These are phyloP conservation scores for Dendropsophus ebraccatus DNA, from an alignment of 2,113 vertebrate genomes.

Conservation along the genomic window DNA sequence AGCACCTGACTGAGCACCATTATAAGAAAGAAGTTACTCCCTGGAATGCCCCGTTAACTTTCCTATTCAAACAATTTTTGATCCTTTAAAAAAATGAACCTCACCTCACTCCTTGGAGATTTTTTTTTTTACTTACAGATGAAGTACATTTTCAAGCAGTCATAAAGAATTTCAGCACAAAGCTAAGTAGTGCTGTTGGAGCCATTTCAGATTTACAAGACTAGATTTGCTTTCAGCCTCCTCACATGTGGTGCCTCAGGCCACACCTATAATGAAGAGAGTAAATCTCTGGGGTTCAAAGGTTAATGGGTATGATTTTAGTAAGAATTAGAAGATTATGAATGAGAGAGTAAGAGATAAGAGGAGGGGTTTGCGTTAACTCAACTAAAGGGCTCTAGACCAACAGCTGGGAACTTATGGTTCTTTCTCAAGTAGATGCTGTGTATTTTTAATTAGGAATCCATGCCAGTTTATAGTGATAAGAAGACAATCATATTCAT, in stretches of 20 bases:
- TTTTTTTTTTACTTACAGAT: too few relatives aligned
- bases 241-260: slow-evolving; percentile 4
- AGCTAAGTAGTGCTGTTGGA: background rate
- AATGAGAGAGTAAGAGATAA: background rate
- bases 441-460: background rate
- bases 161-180: background rate
- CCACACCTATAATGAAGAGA: background rate
- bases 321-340: slow-evolving; percentile 10
- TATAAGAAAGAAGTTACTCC: too few relatives aligned
- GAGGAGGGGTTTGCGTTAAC: background rate
- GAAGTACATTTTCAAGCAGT: background rate
- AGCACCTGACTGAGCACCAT: too few relatives aligned
- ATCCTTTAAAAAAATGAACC: too few relatives aligned
- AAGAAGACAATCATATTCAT: background rate
- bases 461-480: background rate
- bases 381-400: background rate
- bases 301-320: slow-evolving; percentile 9
- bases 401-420: background rate
- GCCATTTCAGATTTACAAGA: too few relatives aligned
- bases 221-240: too few relatives aligned
- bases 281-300: background rate
- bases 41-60: too few relatives aligned
- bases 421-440: background rate
- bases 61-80: too few relatives aligned
- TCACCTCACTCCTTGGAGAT: too few relatives aligned